phyloP scores from a whole-genome alignment of 2,888 invertebrate species.

The Prenolepis imparis region DNA sequence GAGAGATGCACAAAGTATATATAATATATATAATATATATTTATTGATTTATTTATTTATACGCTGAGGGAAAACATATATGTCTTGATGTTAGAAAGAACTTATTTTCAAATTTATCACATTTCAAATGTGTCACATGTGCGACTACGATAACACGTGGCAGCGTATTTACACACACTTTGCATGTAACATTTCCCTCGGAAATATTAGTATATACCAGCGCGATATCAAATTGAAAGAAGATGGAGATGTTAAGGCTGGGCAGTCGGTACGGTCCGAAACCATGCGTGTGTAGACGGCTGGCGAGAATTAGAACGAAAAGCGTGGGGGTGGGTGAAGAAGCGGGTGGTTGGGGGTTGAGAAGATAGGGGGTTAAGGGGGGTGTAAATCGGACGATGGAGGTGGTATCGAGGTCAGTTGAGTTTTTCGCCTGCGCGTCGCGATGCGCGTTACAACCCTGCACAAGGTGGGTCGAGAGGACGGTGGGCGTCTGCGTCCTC shows the following conservation, averaged over 20 bases:
- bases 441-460: constrained; percentile 79
- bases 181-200: constrained; percentile 2
- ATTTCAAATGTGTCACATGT: neutral
- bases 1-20: neutral
- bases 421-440: constrained; percentile 85
- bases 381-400: constrained; percentile 56
- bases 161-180: neutral
- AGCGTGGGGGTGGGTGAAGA: constrained; percentile 40
- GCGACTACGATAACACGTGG: neutral
- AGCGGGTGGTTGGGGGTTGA: constrained; percentile 51
- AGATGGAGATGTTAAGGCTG: constrained; percentile 42
- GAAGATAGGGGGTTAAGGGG: constrained; percentile 18
- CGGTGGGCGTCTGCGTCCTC: constrained; percentile 84
- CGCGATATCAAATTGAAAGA: constrained; percentile 45
- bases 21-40: too few species aligned
- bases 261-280: constrained; percentile 63
- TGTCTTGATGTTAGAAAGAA: neutral
- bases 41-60: too few species aligned
- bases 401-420: constrained; percentile 84
- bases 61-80: neutral
- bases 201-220: neutral
- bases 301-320: constrained; percentile 73
- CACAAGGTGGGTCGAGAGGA: constrained; percentile 76
- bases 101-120: neutral
- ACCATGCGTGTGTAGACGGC: constrained; percentile 68